Conservation (phyloP, 2,888 invertebrate species). For the Spodoptera exigua region DNA sequence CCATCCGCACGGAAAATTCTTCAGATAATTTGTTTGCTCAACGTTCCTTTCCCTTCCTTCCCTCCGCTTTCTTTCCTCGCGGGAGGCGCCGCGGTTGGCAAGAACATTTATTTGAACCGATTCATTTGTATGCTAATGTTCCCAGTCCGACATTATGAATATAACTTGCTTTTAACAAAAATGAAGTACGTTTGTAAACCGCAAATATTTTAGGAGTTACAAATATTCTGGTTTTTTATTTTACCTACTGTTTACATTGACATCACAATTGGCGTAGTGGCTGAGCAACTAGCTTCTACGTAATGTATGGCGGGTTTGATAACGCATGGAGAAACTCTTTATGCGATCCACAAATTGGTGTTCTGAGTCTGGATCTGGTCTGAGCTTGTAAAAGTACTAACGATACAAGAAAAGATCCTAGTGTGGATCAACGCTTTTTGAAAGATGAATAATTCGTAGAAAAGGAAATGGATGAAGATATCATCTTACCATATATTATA, state of each 20-base stretch:
- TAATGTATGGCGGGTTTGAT: too few species aligned
- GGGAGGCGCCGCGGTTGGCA: slow-evolving; percentile 6
- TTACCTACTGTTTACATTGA: background rate
- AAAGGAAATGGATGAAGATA: too few species aligned
- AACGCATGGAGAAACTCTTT: too few species aligned
- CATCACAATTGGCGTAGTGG: too few species aligned
- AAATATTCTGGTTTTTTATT: background rate
- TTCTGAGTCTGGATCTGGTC: too few species aligned
- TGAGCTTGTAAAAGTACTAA: too few species aligned
- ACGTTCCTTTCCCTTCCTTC: background rate
- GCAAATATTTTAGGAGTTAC: background rate
- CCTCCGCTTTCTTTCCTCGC: background rate
- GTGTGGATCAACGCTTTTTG: too few species aligned
- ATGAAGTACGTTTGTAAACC: background rate
- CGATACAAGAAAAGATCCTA: too few species aligned
- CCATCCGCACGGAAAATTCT: slow-evolving; percentile 17
- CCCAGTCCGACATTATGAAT: slow-evolving; percentile 17
- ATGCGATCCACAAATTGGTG: too few species aligned
- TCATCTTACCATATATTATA: too few species aligned
- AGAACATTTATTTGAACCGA: slow-evolving; percentile 22
- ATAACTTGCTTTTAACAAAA: slow-evolving; percentile 12
- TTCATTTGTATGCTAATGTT: slow-evolving; percentile 39
- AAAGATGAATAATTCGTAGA: too few species aligned
- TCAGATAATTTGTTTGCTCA: slow-evolving; percentile 22
- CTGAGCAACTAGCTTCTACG: too few species aligned